Conservation (phyloP, 2,113 vertebrate species). For the Epinephelus fuscoguttatus region DNA sequence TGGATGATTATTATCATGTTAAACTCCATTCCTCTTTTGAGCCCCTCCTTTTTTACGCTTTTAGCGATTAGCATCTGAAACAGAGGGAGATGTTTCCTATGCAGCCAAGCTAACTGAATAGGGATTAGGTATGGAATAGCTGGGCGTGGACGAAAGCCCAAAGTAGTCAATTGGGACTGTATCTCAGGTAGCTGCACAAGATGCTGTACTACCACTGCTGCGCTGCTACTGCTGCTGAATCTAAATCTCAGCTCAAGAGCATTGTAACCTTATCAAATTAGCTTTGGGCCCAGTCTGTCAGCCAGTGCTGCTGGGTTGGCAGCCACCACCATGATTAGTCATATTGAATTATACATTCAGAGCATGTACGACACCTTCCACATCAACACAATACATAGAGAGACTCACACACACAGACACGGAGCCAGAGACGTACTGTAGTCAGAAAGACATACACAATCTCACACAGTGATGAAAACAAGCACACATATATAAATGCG, state of each 20-base stretch:
- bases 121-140: constrained; percentile 53
- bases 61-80: constrained; percentile 37
- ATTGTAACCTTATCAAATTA: constrained; percentile 86
- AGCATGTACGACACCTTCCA: constrained; percentile 79
- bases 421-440: constrained; percentile 41
- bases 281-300: constrained; percentile 84
- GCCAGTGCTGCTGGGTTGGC: constrained; percentile 81
- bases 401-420: constrained; percentile 24
- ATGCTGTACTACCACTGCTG: constrained; percentile 38
- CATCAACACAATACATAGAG: constrained; percentile 71
- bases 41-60: constrained; percentile 13
- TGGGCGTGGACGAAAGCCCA: constrained; percentile 65
- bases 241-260: constrained; percentile 73
- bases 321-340: constrained; percentile 85
- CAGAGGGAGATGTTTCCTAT: constrained; percentile 27
- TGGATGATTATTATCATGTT: constrained; percentile 66
- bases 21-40: constrained; percentile 44
- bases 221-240: constrained; percentile 65
- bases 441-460: constrained; percentile 63
- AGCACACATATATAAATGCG: constrained; percentile 35
- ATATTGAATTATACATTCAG: constrained; percentile 88
- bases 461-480: constrained; percentile 62
- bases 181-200: constrained; percentile 64
- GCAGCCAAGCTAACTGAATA: constrained; percentile 54
- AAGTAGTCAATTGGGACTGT: constrained; percentile 50